These are phyloP conservation scores for Thecophora atra DNA, from an alignment of 2,888 invertebrate genomes.

Conservation along the genomic window DNA sequence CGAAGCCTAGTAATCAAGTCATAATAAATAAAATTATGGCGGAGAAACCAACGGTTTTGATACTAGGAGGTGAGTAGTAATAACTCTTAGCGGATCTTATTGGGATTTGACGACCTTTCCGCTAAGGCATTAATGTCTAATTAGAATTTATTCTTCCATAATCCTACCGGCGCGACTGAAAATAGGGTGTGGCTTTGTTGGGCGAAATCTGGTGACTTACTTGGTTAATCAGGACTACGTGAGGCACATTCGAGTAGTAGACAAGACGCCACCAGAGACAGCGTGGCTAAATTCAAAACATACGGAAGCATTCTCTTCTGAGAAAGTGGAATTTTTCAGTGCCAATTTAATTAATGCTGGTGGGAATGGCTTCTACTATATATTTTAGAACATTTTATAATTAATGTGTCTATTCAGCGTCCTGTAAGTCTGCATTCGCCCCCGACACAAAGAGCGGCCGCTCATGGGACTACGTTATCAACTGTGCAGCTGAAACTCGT, in stretches of 20 bases:
- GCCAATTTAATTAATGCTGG: conserved; percentile 90
- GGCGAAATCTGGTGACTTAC: conserved; percentile 85
- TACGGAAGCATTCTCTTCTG: conserved; percentile 76
- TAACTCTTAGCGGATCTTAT: conserved; percentile 34
- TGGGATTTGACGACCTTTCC: conserved; percentile 10
- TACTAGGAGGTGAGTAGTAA: conserved; percentile 62
- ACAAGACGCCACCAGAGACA: conserved; percentile 92
- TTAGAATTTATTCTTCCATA: too few relatives aligned
- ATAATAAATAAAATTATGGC: conserved; percentile 53
- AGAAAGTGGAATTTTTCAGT: conserved; percentile 86
- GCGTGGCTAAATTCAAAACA: conserved; percentile 87
- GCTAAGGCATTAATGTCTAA: conserved; percentile 23
- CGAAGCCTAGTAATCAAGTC: too few relatives aligned
- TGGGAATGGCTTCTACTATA: conserved; percentile 64
- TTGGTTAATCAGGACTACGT: conserved; percentile 81
- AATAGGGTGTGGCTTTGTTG: conserved; percentile 92
- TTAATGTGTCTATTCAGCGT: conserved; percentile 68
- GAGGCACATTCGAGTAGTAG: conserved; percentile 81
- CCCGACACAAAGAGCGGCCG: conserved; percentile 69
- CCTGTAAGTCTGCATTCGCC: conserved; percentile 81
- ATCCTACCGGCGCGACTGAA: too few relatives aligned
- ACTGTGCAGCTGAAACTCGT: conserved; percentile 92
- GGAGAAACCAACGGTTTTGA: conserved; percentile 63
- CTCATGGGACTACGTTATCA: conserved; percentile 81
- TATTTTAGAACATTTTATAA: background rate